Evolutionary conservation across 2,888 invertebrate genomes (phyloP).

Genomic region (Lasioglossum leucozonium): DNA sequence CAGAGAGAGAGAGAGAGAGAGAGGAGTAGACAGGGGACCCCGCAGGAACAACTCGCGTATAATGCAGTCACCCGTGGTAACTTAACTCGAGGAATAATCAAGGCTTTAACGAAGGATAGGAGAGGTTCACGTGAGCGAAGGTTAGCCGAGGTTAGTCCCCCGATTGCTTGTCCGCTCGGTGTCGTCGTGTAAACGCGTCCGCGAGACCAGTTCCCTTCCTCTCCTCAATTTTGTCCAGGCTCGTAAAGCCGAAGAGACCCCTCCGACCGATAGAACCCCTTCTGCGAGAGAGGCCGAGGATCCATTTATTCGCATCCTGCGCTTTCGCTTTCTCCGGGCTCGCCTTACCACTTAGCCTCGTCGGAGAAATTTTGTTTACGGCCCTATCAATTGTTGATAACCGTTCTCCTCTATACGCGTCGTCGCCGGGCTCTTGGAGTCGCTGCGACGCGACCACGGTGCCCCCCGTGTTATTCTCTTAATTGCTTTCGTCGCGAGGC

Average conservation of each 20-base stretch:
- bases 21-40: not conserved
- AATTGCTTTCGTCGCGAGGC: not conserved
- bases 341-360: not conserved
- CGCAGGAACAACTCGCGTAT: constrained; percentile 53
- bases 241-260: constrained; percentile 13
- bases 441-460: not conserved
- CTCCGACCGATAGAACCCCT: not conserved
- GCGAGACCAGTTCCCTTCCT: constrained; percentile 4
- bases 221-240: constrained; percentile 15
- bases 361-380: constrained; percentile 1
- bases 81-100: constrained; percentile 68
- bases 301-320: not conserved
- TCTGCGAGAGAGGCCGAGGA: no score
- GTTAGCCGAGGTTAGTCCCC: constrained; percentile 70
- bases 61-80: constrained; percentile 60
- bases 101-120: constrained; percentile 65
- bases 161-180: constrained; percentile 59
- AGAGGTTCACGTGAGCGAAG: constrained; percentile 51
- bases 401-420: not conserved
- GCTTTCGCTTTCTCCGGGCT: not conserved
- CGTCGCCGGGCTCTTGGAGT: not conserved
- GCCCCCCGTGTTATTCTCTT: not conserved
- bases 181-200: constrained; percentile 54
- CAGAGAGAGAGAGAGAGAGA: not conserved
- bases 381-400: constrained; percentile 8